Base-by-base conservation (phyloP, 1,140 invertebrate species). In the Danaus melanippus region DNA sequence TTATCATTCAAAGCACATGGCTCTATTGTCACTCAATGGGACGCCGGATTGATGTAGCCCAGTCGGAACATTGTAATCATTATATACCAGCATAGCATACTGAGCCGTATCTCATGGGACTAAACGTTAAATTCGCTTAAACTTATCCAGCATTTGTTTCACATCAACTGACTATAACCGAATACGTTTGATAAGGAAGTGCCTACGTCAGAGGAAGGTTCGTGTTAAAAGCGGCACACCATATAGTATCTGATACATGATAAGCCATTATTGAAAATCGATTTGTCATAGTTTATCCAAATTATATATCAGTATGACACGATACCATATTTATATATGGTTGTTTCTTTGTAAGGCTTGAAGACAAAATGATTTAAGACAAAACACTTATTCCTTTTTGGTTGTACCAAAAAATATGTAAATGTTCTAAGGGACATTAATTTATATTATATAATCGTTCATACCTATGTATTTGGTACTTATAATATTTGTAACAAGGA, bases 11-110 rank as follows among this genome's bases (percentile, higher is more conserved):
- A 62, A 57, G 63, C 74, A 58, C 60, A 64, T 41, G 56, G 42
- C 53, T 40, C 69, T 58, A 74, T 76, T 76, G 74, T 76, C 74
- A 74, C 74, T 76, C 74, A 74, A 76, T 71, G 64, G 70, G 60
- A 59, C 63, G 53, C 56, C 58, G 62, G 62, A 62, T 67, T 42
- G 43, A 32, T 42, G 9, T 51, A 9, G 12, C 32, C 12, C 17
- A 56, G 45, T 41, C 40, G 42, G 49, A 9, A 46, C 42, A 50
- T 43, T 46, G 54, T 54, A 56, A 40, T 9, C 11, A 50, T 48
- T 10, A 47, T 56, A 56, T 11, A 56, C 9, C 10, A 56, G 17
- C 66, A 67, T 17, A 48, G 56, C 1, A 64, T 58, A 56, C n/a
- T 56, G 15, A 40, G 3, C 50, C 7, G 40, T 62, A 46, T 39